Conservation (phyloP, 2,888 invertebrate genomes). For the Lottia gigantea region DNA sequence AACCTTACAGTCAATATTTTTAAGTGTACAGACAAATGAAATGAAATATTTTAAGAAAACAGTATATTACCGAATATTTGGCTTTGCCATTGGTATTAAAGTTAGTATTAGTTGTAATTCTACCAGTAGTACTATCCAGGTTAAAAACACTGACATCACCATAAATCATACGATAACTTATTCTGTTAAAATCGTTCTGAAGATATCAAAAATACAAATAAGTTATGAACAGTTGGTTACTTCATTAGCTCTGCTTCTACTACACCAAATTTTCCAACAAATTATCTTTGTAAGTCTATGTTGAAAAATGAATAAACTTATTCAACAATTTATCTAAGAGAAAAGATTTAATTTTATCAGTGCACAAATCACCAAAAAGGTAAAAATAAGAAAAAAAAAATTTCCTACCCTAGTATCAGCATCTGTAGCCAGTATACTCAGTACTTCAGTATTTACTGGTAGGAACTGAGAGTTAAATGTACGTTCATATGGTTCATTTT, state of each 20-base stretch:
- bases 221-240: too few relatives aligned
- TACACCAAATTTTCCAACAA: too few relatives aligned
- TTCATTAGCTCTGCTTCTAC: too few relatives aligned
- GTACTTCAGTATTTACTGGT: not conserved
- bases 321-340: too few relatives aligned
- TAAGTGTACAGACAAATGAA: too few relatives aligned
- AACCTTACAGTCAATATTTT: too few relatives aligned
- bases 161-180: slow-evolving; percentile 57
- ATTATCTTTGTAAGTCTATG: too few relatives aligned
- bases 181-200: slow-evolving; percentile 52
- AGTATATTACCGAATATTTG: slow-evolving; percentile 37
- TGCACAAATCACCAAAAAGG: too few relatives aligned
- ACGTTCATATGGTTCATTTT: slow-evolving; percentile 36
- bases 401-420: slow-evolving; percentile 34
- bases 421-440: slow-evolving; percentile 42
- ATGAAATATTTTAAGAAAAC: too few relatives aligned
- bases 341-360: too few relatives aligned
- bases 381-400: too few relatives aligned
- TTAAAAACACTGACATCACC: slow-evolving; percentile 51
- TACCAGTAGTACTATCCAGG: slow-evolving; percentile 43
- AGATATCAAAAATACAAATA: slow-evolving; percentile 17
- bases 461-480: slow-evolving; percentile 33
- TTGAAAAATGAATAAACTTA: too few relatives aligned
- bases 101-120: slow-evolving; percentile 35
- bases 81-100: slow-evolving; percentile 35